Percentiles rank a stretch among this genome's conserved stretches.
phyloP scores from a whole-genome alignment of 2,113 vertebrate species.

The Apteryx owenii region DNA sequence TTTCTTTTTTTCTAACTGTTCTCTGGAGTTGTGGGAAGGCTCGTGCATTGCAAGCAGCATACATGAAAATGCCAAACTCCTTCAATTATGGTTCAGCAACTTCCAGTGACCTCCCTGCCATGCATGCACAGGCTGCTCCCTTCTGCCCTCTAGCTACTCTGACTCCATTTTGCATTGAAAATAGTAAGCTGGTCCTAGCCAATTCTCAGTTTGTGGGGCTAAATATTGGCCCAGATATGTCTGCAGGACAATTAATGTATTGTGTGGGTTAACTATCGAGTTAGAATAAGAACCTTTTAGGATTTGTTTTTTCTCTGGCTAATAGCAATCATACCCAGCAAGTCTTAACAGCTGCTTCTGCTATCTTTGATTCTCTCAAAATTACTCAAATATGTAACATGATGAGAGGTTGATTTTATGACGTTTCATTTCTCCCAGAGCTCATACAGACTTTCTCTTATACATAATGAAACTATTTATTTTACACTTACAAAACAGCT shows the following conservation, averaged over 20 bases:
- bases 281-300: neutral
- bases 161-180: neutral
- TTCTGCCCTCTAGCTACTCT: neutral
- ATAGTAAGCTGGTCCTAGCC: neutral
- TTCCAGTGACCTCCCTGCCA: conserved; percentile 1
- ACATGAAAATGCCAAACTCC: neutral
- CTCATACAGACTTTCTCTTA: neutral
- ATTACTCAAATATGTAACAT: neutral
- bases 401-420: neutral
- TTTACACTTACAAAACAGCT: neutral
- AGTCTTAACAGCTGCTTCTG: neutral
- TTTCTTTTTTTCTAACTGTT: neutral
- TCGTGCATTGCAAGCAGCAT: neutral
- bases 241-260: neutral
- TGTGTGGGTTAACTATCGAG: neutral
- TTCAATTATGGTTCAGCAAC: neutral
- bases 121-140: neutral
- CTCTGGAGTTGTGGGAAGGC: neutral
- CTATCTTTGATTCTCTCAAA: neutral
- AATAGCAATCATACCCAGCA: neutral
- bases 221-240: neutral
- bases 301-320: neutral
- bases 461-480: neutral
- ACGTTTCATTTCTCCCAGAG: neutral
- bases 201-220: neutral